Evolutionary conservation across 2,797 vertebrate species (phyloP).

Genomic region (Steatocranus sp.): DNA sequence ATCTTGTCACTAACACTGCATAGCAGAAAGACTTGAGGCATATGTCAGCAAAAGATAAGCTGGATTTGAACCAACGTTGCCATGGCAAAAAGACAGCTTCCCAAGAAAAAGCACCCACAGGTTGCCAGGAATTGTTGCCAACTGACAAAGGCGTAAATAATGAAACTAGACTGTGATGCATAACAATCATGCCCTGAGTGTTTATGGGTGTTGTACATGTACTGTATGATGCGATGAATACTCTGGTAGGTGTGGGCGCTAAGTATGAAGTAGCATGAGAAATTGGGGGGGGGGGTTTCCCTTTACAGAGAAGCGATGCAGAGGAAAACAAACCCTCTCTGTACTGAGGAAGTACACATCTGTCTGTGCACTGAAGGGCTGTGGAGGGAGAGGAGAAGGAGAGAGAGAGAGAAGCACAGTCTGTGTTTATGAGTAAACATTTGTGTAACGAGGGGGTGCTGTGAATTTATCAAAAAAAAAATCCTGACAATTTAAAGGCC

Average conservation of each 20-base stretch:
- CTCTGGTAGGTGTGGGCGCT: slow-evolving; percentile 11
- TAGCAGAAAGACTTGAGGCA: slow-evolving; percentile 23
- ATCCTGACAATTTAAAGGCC: background rate
- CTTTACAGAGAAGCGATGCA: slow-evolving; percentile 24
- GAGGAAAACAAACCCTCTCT: slow-evolving; percentile 48
- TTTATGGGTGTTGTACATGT: background rate
- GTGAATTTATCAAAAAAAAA: background rate
- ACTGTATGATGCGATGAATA: slow-evolving; percentile 15
- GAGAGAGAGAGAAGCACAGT: background rate
- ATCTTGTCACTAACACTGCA: background rate
- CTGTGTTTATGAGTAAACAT: slow-evolving; percentile 12
- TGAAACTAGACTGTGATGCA: slow-evolving; percentile 26
- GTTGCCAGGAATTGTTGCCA: slow-evolving; percentile 41
- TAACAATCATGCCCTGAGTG: slow-evolving; percentile 4
- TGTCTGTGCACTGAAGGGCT: slow-evolving; percentile 10
- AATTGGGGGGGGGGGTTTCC: too few species aligned
- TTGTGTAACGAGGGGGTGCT: background rate
- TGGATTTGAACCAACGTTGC: slow-evolving; percentile 21
- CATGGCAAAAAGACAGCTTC: slow-evolving; percentile 21
- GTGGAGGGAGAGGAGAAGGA: background rate
- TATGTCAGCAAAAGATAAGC: slow-evolving; percentile 48
- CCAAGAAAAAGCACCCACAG: background rate
- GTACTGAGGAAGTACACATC: slow-evolving; percentile 21
- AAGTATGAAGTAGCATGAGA: slow-evolving; percentile 15
- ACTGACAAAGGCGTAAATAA: slow-evolving; percentile 39